Base-by-base conservation (phyloP, 2,797 vertebrate species). In the Pipistrellus pipistrellus region DNA sequence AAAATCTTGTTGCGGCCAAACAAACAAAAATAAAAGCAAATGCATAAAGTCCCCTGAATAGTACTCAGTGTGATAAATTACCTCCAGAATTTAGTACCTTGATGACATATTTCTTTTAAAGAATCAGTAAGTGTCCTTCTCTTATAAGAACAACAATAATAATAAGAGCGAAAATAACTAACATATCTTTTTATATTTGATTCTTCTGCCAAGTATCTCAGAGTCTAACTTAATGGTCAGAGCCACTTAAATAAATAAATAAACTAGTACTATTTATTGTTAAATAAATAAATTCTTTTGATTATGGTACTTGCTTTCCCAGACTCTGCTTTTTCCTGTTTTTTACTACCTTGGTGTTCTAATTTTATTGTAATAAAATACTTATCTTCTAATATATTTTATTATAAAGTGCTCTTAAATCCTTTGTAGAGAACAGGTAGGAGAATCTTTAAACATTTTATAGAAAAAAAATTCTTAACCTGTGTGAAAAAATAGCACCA, bases 271-370 rank as follows among this genome's bases (percentile, higher is more conserved):
- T 69, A 53, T 55, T 77, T 77, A 68, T 59, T 35, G 35, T 77
- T 83, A 78, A 93, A 69, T 92, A 85, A 91, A 62, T 86, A 84
- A 85, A 62, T 85, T 46, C 7, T 86, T 64, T n/a, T 87, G 84
- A 64, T 48, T 84, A 14, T 13, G 5, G 13, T 35, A 30, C 4
- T 21, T 77, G 23, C 53, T 73, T 89, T 81, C 14, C 3, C 20
- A 4, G 25, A n/a, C 25, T 3, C 20, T 82, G 15, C 3, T 62
- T 69, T 89, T 81, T 30, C 4, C 32, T 76, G 20, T 53, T 55
- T 80, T 46, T 76, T 51, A 78, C 27, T 84, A 44, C 44, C 25
- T 81, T 90, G 59, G 6, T 68, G 8, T 68, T 41, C 57, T 85
- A 89, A 82, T 85, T 89, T 89, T 87, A 87, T 82, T 46, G 7